Percentiles rank a stretch among this genome's conserved stretches.
Conservation (phyloP, 2,797 vertebrate genomes). For the Botia kubotai region DNA sequence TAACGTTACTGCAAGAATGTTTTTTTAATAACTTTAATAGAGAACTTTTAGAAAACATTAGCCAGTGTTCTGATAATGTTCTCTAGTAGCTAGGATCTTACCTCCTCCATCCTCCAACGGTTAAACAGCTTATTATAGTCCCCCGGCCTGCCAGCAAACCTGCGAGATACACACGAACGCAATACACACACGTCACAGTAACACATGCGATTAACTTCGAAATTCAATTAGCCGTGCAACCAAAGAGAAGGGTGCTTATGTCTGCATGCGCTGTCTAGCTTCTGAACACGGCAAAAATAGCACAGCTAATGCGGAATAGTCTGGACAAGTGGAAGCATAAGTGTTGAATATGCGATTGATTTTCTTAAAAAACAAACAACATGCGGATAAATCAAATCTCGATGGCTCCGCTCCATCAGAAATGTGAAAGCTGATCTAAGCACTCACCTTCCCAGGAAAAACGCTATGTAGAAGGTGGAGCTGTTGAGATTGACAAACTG, state of each 20-base stretch:
- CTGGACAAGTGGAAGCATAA: background rate
- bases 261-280: constrained; percentile 2
- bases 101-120: constrained; percentile 98
- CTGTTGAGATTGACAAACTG: constrained; percentile 99
- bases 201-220: constrained; percentile 11
- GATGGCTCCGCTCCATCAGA: background rate
- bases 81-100: constrained; percentile 69
- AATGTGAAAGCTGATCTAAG: constrained; percentile 30
- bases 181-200: constrained; percentile 19
- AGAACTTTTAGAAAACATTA: no score
- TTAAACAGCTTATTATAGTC: constrained; percentile 99
- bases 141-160: constrained; percentile 97
- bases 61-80: no score
- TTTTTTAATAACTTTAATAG: no score
- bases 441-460: constrained; percentile 94
- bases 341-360: constrained; percentile 51
- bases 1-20: no score
- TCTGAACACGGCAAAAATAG: background rate
- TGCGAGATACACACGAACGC: constrained; percentile 59
- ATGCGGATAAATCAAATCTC: background rate
- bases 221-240: constrained; percentile 64
- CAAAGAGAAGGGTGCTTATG: background rate
- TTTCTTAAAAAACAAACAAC: constrained; percentile 35
- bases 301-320: background rate
- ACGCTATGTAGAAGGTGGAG: constrained; percentile 98